Base-by-base conservation (phyloP, 2,888 invertebrate species). In the Erebia epiphron region DNA sequence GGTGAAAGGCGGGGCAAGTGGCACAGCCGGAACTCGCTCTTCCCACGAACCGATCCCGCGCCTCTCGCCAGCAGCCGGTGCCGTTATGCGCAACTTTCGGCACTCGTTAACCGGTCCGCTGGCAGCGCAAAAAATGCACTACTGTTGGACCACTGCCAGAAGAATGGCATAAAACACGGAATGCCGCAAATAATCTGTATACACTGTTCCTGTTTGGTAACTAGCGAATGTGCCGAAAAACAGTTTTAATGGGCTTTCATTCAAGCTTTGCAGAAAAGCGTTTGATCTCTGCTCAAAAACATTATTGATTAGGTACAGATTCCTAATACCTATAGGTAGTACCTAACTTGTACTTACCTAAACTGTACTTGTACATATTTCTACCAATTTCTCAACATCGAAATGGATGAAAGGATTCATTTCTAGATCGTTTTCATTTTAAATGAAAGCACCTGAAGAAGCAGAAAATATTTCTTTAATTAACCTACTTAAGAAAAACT, bases 1-100 rank as follows among this genome's bases (percentile, higher is more conserved):
- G 91, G 92, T 92, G 92, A 92, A 93, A 92, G 92, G 92, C 88
- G 87, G 83, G 86, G 82, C 89, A 91, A 91, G 89, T 92, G 85
- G 91, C 86, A 86, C 91, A 91, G 88, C 91, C 92, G 92, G 92
- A 92, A 88, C 91, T 91, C 81, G 83, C 86, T 86, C 91, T 90
- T 92, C 92, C 91, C 91, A 91, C 92, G 89, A 83, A 80, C 79
- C 78, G 80, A 82, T 82, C 86, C 83, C 84, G 83, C 84, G 86
- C 85, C 85, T 83, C 87, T 83, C 84, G 82, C 86, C 84, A 75
- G 77, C 75, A 76, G 77, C 75, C 75, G 76, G 70, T 79, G 81
- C 83, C 84, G 84, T 85, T 83, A 83, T 80, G 79, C 82, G 82
- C 86, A 82, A 84, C 86, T 89, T 89, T 89, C 86, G 88, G 87